Conservation (phyloP, 2,797 vertebrate genomes). For the Lindbergichthys nudifrons region DNA sequence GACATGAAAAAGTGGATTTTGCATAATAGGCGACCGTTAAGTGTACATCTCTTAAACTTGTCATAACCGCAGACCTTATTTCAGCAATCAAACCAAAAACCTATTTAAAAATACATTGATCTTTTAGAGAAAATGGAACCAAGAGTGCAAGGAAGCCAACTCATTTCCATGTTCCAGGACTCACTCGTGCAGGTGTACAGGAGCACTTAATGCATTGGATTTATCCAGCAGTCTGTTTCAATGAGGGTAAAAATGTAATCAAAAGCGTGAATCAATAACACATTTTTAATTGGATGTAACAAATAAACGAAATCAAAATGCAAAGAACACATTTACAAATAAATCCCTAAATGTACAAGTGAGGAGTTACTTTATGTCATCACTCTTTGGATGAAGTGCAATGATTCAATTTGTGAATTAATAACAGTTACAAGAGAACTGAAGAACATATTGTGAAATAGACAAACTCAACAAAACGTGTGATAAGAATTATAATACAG, state of each 20-base stretch:
- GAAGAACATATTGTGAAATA: constrained; percentile 35
- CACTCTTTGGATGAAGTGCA: constrained; percentile 31
- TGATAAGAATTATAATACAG: constrained; percentile 1
- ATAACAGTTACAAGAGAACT: constrained; percentile 13
- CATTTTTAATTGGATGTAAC: constrained; percentile 67
- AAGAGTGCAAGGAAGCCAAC: too few relatives aligned
- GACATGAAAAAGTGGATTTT: too few relatives aligned
- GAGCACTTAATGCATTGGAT: neutral
- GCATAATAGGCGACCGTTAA: too few relatives aligned
- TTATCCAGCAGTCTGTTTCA: neutral
- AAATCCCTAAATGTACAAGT: constrained; percentile 33
- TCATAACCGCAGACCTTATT: too few relatives aligned
- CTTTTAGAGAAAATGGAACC: too few relatives aligned
- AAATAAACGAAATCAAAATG: constrained; percentile 32
- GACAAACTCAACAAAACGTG: constrained; percentile 20
- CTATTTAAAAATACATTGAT: too few relatives aligned
- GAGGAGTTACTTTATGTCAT: constrained; percentile 16
- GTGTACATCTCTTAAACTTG: too few relatives aligned
- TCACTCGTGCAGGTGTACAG: neutral
- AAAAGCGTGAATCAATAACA: constrained; percentile 38
- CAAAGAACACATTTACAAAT: constrained; percentile 30
- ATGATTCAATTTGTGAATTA: constrained; percentile 27
- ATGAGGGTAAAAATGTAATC: neutral
- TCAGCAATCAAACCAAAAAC: too few relatives aligned
- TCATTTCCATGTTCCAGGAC: too few relatives aligned